These are phyloP conservation scores for Bergia sp. DNA, from an alignment of 92 coral and sea anemone species.

Conservation along the genomic window DNA sequence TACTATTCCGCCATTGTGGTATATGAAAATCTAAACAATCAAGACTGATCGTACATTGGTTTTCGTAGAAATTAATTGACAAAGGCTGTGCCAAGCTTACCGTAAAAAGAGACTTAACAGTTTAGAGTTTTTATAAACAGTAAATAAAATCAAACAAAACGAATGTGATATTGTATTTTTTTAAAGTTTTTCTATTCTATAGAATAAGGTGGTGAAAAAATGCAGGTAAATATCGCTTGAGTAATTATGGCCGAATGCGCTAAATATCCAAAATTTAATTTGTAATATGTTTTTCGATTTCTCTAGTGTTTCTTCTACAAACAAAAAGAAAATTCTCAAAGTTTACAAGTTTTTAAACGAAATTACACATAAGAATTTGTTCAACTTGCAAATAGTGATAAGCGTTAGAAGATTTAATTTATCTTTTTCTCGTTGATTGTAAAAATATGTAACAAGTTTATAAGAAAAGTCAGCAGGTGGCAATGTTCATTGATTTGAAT, in stretches of 20 bases:
- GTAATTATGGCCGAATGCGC: background rate
- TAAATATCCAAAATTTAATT: background rate
- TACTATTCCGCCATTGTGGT: background rate
- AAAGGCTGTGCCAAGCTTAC: background rate
- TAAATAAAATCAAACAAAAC: background rate
- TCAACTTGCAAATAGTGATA: background rate
- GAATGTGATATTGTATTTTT: background rate
- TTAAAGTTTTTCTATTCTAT: too few species aligned
- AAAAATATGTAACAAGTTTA: background rate
- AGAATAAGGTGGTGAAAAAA: background rate
- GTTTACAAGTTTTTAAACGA: background rate
- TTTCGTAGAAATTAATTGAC: background rate
- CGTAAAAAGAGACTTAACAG: background rate
- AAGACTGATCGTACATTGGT: background rate
- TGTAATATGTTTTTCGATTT: background rate
- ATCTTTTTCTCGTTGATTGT: background rate
- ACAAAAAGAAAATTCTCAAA: background rate
- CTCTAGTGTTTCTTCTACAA: background rate
- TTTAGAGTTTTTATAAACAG: too few species aligned
- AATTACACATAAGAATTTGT: background rate
- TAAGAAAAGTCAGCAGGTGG: background rate
- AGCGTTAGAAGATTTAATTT: background rate
- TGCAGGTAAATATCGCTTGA: background rate
- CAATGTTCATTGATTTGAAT: background rate
- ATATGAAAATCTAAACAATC: too few species aligned